These are phyloP conservation scores for Corydoras maculifer DNA, from an alignment of 2,113 vertebrate genomes.

Conservation along the genomic window DNA sequence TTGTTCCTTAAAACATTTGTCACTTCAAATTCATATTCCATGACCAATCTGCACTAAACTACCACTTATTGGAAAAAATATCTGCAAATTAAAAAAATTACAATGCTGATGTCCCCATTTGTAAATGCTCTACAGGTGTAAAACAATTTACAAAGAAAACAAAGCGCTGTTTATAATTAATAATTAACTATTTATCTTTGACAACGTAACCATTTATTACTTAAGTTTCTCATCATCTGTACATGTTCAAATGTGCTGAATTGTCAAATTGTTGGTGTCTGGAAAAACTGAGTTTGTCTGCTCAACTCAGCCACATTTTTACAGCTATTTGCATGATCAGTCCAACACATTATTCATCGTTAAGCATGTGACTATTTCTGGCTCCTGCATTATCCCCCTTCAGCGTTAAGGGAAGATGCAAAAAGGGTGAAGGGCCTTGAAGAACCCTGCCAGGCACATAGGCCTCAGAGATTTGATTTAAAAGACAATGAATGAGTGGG, in stretches of 20 bases:
- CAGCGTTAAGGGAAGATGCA: not conserved
- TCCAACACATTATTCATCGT: slow-evolving; percentile 33
- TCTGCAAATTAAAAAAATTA: too few species aligned
- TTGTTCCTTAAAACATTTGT: not conserved
- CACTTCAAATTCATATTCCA: not conserved
- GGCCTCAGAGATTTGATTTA: slow-evolving; percentile 18
- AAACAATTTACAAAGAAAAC: too few species aligned
- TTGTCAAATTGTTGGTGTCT: not conserved
- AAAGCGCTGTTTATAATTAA: too few species aligned
- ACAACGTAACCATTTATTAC: too few species aligned
- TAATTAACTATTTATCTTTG: too few species aligned
- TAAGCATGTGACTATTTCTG: slow-evolving; percentile 10
- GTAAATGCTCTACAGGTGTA: too few species aligned
- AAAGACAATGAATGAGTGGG: slow-evolving; percentile 35
- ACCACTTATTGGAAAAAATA: too few species aligned
- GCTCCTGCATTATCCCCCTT: slow-evolving; percentile 21
- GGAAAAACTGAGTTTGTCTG: slow-evolving; percentile 14
- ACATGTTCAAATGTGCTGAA: too few species aligned
- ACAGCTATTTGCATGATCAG: slow-evolving; percentile 20
- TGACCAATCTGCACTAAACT: too few species aligned
- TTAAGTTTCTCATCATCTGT: too few species aligned
- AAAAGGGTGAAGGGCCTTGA: not conserved
- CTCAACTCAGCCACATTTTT: slow-evolving; percentile 19
- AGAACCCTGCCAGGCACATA: slow-evolving; percentile 7
- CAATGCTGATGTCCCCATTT: too few species aligned